phyloP scores from a whole-genome alignment of 2,113 vertebrate species.

The Callocephalon fimbriatum region DNA sequence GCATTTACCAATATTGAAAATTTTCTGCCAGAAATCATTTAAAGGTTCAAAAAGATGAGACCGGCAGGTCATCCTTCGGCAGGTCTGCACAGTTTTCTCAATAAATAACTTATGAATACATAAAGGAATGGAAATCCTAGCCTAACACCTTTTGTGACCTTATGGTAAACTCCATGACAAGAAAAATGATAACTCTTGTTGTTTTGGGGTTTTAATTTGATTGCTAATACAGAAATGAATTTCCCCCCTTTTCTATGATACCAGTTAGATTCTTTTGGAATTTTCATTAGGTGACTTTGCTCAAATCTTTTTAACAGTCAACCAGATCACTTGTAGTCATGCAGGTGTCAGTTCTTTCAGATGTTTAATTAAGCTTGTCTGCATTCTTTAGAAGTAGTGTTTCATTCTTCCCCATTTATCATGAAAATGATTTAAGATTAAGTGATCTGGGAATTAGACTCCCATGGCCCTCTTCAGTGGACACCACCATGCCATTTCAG shows the following conservation, averaged over 20 bases:
- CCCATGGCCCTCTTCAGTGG: neutral
- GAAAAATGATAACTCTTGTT: neutral
- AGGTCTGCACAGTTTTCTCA: neutral
- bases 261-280: neutral
- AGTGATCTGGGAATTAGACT: neutral
- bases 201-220: neutral
- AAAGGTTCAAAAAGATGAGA: neutral
- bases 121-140: neutral
- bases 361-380: neutral
- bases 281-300: neutral
- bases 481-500: neutral
- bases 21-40: neutral
- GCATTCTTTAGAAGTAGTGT: neutral
- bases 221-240: neutral
- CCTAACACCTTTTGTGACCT: neutral
- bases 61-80: neutral
- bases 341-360: neutral
- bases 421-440: neutral
- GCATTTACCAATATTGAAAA: neutral
- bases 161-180: neutral
- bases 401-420: neutral
- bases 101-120: accelerated
- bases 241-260: neutral
- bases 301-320: neutral
- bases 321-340: neutral